Base-by-base conservation (phyloP, 2,888 invertebrate species). In the Orchesella flavescens region DNA sequence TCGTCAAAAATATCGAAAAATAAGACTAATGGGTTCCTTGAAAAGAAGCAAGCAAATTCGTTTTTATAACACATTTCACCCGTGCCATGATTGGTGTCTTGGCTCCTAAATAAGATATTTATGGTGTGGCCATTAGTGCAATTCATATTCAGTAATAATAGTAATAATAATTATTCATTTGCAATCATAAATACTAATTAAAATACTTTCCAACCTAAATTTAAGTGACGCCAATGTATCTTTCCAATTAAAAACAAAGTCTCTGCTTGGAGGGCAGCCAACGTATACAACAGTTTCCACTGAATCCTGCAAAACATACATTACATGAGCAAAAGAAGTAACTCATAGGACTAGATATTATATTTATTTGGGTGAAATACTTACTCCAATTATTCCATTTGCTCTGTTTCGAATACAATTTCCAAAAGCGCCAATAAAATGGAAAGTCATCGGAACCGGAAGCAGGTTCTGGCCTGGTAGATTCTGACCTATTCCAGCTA, bases 181-280 rank as follows among this genome's bases (percentile, higher is more conserved):
- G n/a, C 57, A 7, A 57, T 63, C 15, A 34, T 77, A 57, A 57
- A 4, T 34, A 34, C 15, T 21, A 15, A 44, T 55, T 44, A 66
- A 12, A 59, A 34, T 2, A 21, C 34, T 4, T 34, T 34, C 65
- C 23, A n/a, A 83, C 83, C 84, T 49, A 24, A 87, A 85, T 19
- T 84, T 72, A 5, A 86, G 71, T 1, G 86, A 86, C 9, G 61
- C 13, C 1, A 87, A 63, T 0, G 87, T 86, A 1, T 65, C 9
- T 59, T 86, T 87, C 86, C 86, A 87, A 43, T 87, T 77, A 23
- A 87, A 85, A 1, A 84, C 80, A 15, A 87, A 46, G 13, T 82
- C 84, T 2, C 83, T 68, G 0, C 69, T 43, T 7, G 85, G 71
- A 2, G 63, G 85, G 66, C 86, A 86, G 0, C 86, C 85, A 12